Evolutionary conservation across 2,113 vertebrate genomes (phyloP), one percentile per base, ranked within the genome.

Genomic region (Ranitomeya variabilis): DNA sequence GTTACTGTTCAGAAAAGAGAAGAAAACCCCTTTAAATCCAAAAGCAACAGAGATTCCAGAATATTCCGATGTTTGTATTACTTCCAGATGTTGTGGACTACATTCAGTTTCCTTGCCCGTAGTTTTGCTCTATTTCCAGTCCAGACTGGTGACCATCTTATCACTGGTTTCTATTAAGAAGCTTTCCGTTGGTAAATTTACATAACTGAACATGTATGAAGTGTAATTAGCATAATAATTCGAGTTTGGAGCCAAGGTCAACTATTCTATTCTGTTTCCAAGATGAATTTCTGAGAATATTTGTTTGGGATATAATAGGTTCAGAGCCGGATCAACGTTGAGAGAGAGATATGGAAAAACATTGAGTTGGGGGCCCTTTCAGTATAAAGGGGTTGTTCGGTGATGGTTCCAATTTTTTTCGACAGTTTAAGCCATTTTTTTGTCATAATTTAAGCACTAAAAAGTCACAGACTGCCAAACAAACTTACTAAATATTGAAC

Each of bases 141-240:
- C 66, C 23, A 69, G 26, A 37, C 69, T 73, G 21, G 66, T 37
- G 6, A 73, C 69, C 69, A 16, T 73, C 16, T 26, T 1, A 15
- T 55, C 73, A 15, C 6, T 77, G 79, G 60, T 80, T 80, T 21
- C 59, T 19, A 67, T 45, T 51, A 83, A 21, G 15, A 10, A n/a
- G 11, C 18, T 0, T 16, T 51, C 60, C 23, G 37, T 19, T 37
- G n/a, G 62, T 19, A 66, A 2, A 66, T 23, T 67, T 14, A 83
- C 45, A 82, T 51, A 82, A 82, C 59, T 82, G 13, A 45, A 66
- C 80, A 31, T 23, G 80, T 64, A 66, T n/a, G 6, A 67, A 15
- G 37, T 7, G 37, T 51, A 15, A 67, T 83, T 52, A 52, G 52
- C 80, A 66, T 52, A 67, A 13, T 7, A 66, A 51, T 45, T 23